phyloP scores from a whole-genome alignment of 1,140 invertebrate genomes.

The Zaprionus taronus region DNA sequence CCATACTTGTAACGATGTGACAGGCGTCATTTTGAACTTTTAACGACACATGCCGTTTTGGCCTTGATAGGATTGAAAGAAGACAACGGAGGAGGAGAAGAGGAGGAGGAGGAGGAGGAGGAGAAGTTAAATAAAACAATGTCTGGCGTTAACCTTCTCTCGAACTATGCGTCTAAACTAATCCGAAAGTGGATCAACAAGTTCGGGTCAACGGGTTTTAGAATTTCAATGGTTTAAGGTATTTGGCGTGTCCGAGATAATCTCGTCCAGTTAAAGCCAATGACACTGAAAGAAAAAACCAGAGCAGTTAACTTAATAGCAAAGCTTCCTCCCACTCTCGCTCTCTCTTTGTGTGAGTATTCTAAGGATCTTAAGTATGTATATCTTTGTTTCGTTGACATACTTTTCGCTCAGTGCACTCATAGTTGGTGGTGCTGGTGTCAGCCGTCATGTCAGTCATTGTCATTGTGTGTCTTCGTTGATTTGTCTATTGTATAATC shows the following conservation, averaged over 20 bases:
- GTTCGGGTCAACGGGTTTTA: slow-evolving; percentile 55
- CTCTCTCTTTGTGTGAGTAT: neutral
- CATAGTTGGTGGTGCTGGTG: neutral
- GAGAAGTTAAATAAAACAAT: slow-evolving; percentile 1
- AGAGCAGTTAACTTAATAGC: neutral
- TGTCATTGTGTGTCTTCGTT: slow-evolving; percentile 25
- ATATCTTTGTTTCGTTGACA: neutral
- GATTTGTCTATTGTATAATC: slow-evolving; percentile 35
- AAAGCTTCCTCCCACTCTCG: neutral
- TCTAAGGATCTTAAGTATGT: neutral
- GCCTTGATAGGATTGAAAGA: slow-evolving; percentile 29
- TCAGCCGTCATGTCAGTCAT: slow-evolving; percentile 16
- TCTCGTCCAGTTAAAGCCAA: slow-evolving; percentile 1
- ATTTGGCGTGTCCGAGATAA: slow-evolving; percentile 22
- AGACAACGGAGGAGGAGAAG: neutral
- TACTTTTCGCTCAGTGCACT: slow-evolving; percentile 30
- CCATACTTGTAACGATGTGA: slow-evolving; percentile 39
- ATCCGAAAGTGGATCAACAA: slow-evolving; percentile 43
- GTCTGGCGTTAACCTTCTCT: slow-evolving; percentile 39
- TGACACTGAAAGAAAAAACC: slow-evolving; percentile 28
- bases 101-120: neutral
- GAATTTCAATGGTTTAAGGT: slow-evolving; percentile 33
- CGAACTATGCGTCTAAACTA: neutral
- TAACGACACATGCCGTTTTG: slow-evolving; percentile 2
- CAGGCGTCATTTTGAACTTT: slow-evolving; percentile 41